These are phyloP conservation scores for Brachyopa scutellaris DNA, from an alignment of 2,888 invertebrate genomes.

Conservation along the genomic window DNA sequence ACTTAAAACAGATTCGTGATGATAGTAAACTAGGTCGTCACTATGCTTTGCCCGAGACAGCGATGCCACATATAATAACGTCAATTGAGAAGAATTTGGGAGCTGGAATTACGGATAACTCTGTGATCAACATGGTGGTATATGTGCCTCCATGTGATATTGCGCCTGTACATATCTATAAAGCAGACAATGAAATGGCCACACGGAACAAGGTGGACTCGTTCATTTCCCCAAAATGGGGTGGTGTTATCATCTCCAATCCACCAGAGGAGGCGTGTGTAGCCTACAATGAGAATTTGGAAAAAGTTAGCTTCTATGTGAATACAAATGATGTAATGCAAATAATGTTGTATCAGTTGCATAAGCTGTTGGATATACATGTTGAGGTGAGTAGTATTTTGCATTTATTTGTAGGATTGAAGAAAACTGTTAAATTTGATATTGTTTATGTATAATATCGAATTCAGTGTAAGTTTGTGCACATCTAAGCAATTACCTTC, in stretches of 20 bases:
- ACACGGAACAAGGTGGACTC: constrained; percentile 84
- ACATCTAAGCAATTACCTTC: too few relatives aligned
- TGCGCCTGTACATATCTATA: constrained; percentile 89
- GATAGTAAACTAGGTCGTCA: constrained; percentile 83
- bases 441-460: too few relatives aligned
- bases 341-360: constrained; percentile 89
- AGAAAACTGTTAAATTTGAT: too few relatives aligned
- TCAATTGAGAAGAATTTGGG: constrained; percentile 93
- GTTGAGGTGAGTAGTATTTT: constrained; percentile 83
- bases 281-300: constrained; percentile 78
- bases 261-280: constrained; percentile 85
- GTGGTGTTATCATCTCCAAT: constrained; percentile 91
- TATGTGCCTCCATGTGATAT: constrained; percentile 90
- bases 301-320: constrained; percentile 82
- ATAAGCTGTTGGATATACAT: constrained; percentile 88
- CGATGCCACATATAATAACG: constrained; percentile 92
- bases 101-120: constrained; percentile 90
- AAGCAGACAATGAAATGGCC: constrained; percentile 81
- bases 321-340: constrained; percentile 87
- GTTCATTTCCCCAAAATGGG: constrained; percentile 94
- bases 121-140: constrained; percentile 92
- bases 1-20: constrained; percentile 85
- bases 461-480: too few relatives aligned
- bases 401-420: too few relatives aligned
- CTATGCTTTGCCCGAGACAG: constrained; percentile 86